Evolutionary conservation across 2,888 invertebrate genomes (phyloP).

Genomic region (Camponotus fellah): DNA sequence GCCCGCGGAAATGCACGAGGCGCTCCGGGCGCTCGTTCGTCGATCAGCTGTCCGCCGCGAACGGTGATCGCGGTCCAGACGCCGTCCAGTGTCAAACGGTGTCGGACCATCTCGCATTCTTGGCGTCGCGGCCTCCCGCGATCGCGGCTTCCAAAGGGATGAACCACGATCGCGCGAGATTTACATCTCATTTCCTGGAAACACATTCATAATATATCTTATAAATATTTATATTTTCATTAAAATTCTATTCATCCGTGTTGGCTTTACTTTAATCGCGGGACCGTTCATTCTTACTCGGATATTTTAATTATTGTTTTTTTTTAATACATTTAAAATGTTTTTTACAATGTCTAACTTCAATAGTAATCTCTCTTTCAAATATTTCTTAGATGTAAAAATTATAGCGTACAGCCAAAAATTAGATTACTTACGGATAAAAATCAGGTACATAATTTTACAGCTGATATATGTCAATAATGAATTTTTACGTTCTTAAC

Average conservation of each 20-base stretch:
- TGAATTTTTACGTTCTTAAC: not conserved
- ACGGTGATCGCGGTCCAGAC: not conserved
- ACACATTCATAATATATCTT: not conserved
- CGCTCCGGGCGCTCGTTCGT: too few species aligned
- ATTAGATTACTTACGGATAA: not conserved
- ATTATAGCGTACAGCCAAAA: too few species aligned
- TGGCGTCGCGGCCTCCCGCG: not conserved
- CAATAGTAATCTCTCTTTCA: not conserved
- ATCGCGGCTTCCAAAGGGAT: not conserved
- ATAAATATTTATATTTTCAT: constrained; percentile 1
- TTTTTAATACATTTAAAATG: not conserved
- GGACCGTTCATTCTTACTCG: not conserved
- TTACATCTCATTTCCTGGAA: not conserved
- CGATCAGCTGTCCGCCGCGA: not conserved
- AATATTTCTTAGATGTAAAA: not conserved
- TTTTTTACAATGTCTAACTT: constrained; percentile 19
- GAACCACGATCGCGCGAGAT: not conserved
- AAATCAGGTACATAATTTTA: not conserved
- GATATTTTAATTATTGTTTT: not conserved
- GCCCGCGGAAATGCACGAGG: constrained; percentile 10
- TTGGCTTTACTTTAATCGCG: not conserved
- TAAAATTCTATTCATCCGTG: not conserved
- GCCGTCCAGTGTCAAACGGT: not conserved
- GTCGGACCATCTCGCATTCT: not conserved
- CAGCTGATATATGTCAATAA: not conserved